phyloP scores from a whole-genome alignment of 2,888 invertebrate species.

The Silvanus unidentatus region DNA sequence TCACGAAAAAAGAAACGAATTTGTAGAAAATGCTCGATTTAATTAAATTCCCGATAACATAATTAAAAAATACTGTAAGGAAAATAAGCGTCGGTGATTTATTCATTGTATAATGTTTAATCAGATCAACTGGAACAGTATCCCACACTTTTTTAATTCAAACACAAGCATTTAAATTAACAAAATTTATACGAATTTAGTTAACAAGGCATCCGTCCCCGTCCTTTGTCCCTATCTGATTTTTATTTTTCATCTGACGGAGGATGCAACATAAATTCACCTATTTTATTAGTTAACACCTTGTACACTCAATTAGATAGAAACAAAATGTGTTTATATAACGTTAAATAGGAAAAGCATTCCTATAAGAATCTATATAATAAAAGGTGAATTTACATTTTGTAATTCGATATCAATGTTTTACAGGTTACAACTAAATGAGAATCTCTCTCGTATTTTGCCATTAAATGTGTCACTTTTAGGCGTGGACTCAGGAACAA shows the following conservation, averaged over 20 bases:
- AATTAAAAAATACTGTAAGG: too few species aligned
- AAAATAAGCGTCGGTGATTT: too few species aligned
- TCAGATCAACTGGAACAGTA: slow-evolving; percentile 18
- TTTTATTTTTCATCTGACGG: slow-evolving; percentile 22
- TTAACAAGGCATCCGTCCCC: slow-evolving; percentile 27
- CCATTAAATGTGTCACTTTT: slow-evolving; percentile 24
- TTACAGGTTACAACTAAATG: slow-evolving; percentile 19
- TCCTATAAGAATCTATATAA: slow-evolving; percentile 8
- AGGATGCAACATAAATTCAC: slow-evolving; percentile 19
- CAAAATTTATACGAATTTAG: slow-evolving; percentile 29
- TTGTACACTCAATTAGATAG: slow-evolving; percentile 23
- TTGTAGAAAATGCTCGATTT: too few species aligned
- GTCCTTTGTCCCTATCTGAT: slow-evolving; percentile 11
- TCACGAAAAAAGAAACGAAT: too few species aligned
- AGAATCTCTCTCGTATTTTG: slow-evolving; percentile 22
- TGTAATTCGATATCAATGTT: slow-evolving; percentile 25
- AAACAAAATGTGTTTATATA: slow-evolving; percentile 8
- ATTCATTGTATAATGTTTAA: slow-evolving; percentile 11
- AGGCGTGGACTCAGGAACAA: slow-evolving; percentile 22
- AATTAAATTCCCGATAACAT: too few species aligned
- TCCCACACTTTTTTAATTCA: slow-evolving; percentile 17
- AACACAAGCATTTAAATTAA: slow-evolving; percentile 26
- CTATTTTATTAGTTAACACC: slow-evolving; percentile 29
- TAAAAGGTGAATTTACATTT: slow-evolving; percentile 25
- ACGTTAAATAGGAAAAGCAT: too few species aligned